These are phyloP conservation scores for Ciona savignyi DNA, from an alignment of 23 tunicate genomes.

Conservation along the genomic window DNA sequence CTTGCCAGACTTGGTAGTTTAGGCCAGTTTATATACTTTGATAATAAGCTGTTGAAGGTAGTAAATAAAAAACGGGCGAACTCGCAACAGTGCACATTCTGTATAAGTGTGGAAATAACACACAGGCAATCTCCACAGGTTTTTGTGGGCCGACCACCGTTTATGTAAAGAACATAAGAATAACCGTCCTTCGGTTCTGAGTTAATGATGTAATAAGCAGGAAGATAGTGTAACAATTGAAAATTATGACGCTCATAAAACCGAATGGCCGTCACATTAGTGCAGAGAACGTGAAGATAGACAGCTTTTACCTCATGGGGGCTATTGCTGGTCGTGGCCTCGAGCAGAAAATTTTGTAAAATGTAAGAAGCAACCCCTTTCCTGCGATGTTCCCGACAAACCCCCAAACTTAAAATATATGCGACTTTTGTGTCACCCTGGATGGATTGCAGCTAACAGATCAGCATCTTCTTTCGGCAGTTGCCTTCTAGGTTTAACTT, in stretches of 20 bases:
- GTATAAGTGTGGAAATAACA: slow-evolving; percentile 8
- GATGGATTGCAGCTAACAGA: slow-evolving; percentile 38
- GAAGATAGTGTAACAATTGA: slow-evolving; percentile 51
- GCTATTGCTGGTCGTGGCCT: background rate
- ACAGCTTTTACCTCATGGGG: slow-evolving; percentile 50
- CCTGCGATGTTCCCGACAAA: slow-evolving; percentile 35
- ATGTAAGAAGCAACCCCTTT: slow-evolving; percentile 64
- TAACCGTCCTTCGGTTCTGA: slow-evolving; percentile 50
- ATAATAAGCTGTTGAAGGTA: background rate
- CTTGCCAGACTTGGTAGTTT: slow-evolving; percentile 22
- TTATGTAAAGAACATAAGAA: slow-evolving; percentile 77
- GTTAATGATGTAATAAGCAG: slow-evolving; percentile 71
- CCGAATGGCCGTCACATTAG: slow-evolving; percentile 57
- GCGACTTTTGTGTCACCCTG: slow-evolving; percentile 62
- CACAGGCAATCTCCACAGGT: slow-evolving; percentile 33
- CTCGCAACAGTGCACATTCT: slow-evolving; percentile 26
- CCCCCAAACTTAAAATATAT: slow-evolving; percentile 74
- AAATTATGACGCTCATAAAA: slow-evolving; percentile 70
- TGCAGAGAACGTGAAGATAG: slow-evolving; percentile 68
- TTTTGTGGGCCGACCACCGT: slow-evolving; percentile 65
- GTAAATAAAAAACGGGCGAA: slow-evolving; percentile 6
- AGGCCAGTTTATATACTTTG: slow-evolving; percentile 11
- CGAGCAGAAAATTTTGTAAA: slow-evolving; percentile 33
- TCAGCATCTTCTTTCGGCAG: slow-evolving; percentile 62
- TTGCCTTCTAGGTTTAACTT: slow-evolving; percentile 70